These are phyloP conservation scores for Bufotes viridis DNA, from an alignment of 2,797 vertebrate species.

Conservation along the genomic window DNA sequence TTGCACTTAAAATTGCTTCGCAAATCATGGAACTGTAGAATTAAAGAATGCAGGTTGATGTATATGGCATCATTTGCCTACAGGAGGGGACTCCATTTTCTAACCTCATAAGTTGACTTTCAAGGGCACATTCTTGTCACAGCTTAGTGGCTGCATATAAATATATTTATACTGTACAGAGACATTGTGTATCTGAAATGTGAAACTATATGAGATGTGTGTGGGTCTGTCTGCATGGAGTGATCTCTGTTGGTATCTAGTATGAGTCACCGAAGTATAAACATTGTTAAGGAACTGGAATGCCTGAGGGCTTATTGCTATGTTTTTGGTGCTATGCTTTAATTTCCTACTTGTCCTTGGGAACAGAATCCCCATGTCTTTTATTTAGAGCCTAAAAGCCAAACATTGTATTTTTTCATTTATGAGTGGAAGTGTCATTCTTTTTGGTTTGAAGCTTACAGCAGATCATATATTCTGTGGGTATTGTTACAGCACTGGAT, in stretches of 20 bases:
- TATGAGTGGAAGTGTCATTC: not conserved
- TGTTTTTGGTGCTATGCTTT: not conserved
- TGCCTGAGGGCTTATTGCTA: slow-evolving; percentile 9
- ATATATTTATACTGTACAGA: slow-evolving; percentile 34
- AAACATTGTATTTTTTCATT: slow-evolving; percentile 1
- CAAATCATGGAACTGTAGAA: not conserved
- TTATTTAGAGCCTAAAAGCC: not conserved
- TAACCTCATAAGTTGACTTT: not conserved
- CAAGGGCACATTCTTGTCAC: not conserved
- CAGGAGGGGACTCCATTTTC: not conserved
- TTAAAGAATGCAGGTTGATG: not conserved
- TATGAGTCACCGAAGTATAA: slow-evolving; percentile 17
- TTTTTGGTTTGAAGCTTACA: not conserved
- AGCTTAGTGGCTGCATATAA: slow-evolving; percentile 12
- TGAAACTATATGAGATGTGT: slow-evolving; percentile 26
- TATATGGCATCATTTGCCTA: not conserved
- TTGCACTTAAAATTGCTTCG: not conserved
- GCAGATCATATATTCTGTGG: too few species aligned
- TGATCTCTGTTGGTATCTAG: not conserved
- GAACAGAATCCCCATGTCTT: slow-evolving; percentile 11
- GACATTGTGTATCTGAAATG: slow-evolving; percentile 15
- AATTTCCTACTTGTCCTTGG: not conserved
- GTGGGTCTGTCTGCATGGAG: slow-evolving; percentile 34
- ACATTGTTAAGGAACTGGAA: slow-evolving; percentile 13
- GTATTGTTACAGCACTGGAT: too few species aligned